phyloP scores from a whole-genome alignment of 2,113 vertebrate species.

The Oriolus oriolus region DNA sequence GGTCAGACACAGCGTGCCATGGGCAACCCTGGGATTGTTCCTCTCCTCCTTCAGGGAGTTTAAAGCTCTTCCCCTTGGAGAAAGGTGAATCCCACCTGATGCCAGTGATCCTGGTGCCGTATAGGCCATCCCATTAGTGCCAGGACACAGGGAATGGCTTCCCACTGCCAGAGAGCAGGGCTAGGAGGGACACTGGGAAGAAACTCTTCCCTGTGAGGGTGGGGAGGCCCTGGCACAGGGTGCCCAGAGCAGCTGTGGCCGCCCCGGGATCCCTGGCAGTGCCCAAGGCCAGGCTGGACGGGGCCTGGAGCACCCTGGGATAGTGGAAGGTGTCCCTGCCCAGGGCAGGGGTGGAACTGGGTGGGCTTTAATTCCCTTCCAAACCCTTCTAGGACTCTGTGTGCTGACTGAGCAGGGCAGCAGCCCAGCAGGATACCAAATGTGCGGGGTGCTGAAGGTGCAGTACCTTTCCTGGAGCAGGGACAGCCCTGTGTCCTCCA shows the following conservation, averaged over 20 bases:
- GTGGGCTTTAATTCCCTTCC: neutral
- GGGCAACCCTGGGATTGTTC: neutral
- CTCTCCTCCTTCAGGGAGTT: neutral
- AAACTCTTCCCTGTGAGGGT: accelerated
- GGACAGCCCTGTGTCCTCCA: neutral
- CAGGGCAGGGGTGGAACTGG: neutral
- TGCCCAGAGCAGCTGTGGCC: neutral
- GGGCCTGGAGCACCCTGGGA: neutral
- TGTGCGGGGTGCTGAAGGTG: neutral
- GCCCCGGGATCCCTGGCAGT: neutral
- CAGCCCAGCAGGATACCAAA: neutral
- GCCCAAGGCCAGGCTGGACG: accelerated
- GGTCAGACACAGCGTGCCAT: neutral
- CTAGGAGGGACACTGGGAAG: accelerated
- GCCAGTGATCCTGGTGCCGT: neutral
- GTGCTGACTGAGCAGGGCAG: neutral
- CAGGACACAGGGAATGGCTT: neutral
- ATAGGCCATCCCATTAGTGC: neutral
- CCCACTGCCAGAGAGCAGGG: neutral
- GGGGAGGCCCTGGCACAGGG: accelerated
- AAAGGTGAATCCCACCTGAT: neutral
- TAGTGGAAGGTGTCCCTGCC: accelerated
- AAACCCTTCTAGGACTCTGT: neutral
- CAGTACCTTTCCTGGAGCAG: neutral
- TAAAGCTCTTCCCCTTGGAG: neutral